phyloP scores from a whole-genome alignment of 2,113 vertebrate species.

The Enhydra lutris region DNA sequence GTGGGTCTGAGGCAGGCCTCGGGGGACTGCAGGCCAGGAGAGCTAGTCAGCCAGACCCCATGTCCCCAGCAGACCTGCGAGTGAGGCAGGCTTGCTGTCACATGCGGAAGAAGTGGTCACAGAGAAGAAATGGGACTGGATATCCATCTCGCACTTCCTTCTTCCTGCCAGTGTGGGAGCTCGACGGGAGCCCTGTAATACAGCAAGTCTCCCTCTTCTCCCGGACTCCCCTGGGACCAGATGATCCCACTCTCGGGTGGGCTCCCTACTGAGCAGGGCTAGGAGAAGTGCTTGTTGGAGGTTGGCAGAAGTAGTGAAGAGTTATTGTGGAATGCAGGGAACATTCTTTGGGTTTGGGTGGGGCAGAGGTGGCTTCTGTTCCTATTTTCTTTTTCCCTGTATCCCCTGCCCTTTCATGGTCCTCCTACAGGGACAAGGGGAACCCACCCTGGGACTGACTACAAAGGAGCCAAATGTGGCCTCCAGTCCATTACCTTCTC shows the following conservation, averaged over 20 bases:
- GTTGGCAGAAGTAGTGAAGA: neutral
- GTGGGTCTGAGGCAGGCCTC: neutral
- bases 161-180: neutral
- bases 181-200: rapidly evolving
- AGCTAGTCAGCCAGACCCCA: neutral
- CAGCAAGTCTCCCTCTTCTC: neutral
- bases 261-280: neutral
- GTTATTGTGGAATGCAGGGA: neutral
- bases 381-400: neutral
- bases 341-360: neutral
- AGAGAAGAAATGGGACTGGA: neutral
- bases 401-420: neutral
- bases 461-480: neutral
- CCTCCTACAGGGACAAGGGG: neutral
- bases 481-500: neutral
- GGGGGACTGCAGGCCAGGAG: neutral
- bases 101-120: neutral
- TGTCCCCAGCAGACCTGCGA: neutral
- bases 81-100: neutral
- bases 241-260: neutral
- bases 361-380: neutral
- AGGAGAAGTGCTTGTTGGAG: neutral
- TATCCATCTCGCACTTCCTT: neutral
- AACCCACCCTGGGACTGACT: neutral
- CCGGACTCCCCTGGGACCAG: neutral